Base-by-base conservation (phyloP, 2,113 vertebrate species). In the Strix uralensis region DNA sequence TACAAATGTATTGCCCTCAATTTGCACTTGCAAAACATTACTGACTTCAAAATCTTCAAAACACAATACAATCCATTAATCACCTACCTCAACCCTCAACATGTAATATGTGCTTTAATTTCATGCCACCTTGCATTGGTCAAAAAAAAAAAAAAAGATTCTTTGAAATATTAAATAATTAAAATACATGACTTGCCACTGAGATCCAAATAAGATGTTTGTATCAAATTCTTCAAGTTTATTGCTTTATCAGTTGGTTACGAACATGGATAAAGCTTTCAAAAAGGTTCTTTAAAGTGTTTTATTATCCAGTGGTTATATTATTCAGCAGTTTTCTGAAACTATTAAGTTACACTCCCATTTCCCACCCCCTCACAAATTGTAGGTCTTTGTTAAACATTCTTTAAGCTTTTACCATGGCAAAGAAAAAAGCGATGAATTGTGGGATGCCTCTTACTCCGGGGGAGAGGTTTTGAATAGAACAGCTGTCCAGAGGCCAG, bases 401-500 rank as follows among this genome's bases (percentile, higher is more conserved):
- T 97, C 91, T 86, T 95, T 92, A 44, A 70, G 92, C 58, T 90
- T 91, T 90, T 75, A 87, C 84, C 55, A 90, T 18, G 63, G 89
- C 49, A 90, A 94, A 96, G 82, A 95, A 87, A 71, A 94, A 86
- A 78, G 80, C 38, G 0, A 58, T 74, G 94, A 92, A 95, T 95
- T 91, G 66, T 95, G 92, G 94, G 94, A 86, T 91, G 89, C 70
- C n/a, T 88, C 81, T 88, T 94, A 80, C 70, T 95, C 80, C 0
- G 2, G 51, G 87, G 58, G 78, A 87, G 75, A 89, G 78, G 54
- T 40, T 94, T 85, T 95, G 94, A 97, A 97, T 95, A 89, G 95
- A 95, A 97, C 92, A 97, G 95, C 91, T 97, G 92, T 94, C 92
- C 94, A 95, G 96, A 95, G 87, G 86, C 95, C 91, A 94, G 62